A percentile compares a stretch with the other conserved stretches of the same genome.
Conservation (phyloP, 2,797 vertebrate genomes). For the Enteromius trimaculatus region DNA sequence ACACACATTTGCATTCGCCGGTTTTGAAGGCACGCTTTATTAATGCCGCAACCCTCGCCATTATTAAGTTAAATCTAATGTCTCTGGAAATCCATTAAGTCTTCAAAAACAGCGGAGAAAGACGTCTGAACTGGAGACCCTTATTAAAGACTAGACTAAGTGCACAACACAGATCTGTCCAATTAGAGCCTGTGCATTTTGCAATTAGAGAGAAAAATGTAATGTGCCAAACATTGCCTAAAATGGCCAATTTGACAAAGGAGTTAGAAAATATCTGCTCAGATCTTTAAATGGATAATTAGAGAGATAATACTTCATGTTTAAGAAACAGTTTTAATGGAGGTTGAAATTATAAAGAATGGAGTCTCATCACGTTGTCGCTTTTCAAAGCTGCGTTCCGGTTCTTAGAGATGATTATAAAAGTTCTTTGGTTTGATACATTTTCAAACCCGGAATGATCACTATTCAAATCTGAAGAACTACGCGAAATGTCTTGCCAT, state of each 20-base stretch:
- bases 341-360: slow-evolving; percentile 27
- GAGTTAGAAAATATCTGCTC: slow-evolving; percentile 39
- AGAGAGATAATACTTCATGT: slow-evolving; percentile 40
- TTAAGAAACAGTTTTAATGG: slow-evolving; percentile 21
- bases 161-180: slow-evolving; percentile 56
- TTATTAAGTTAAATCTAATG: slow-evolving; percentile 63
- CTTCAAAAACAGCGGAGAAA: slow-evolving; percentile 61
- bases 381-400: slow-evolving; percentile 9
- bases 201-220: slow-evolving; percentile 60
- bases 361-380: not conserved
- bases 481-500: not conserved
- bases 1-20: slow-evolving; percentile 56
- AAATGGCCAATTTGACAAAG: slow-evolving; percentile 53
- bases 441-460: not conserved
- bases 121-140: slow-evolving; percentile 45
- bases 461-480: not conserved
- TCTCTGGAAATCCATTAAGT: slow-evolving; percentile 64
- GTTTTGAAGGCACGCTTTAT: slow-evolving; percentile 61
- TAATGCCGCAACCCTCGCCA: slow-evolving; percentile 59
- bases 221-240: slow-evolving; percentile 51
- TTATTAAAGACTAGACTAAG: slow-evolving; percentile 60
- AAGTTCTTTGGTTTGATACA: slow-evolving; percentile 3
- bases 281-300: slow-evolving; percentile 46
- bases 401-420: not conserved
- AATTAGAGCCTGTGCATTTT: slow-evolving; percentile 59